Evolutionary conservation across 2,797 vertebrate genomes (phyloP), one percentile per base, ranked within the genome.

Genomic region (Ataeniobius toweri): DNA sequence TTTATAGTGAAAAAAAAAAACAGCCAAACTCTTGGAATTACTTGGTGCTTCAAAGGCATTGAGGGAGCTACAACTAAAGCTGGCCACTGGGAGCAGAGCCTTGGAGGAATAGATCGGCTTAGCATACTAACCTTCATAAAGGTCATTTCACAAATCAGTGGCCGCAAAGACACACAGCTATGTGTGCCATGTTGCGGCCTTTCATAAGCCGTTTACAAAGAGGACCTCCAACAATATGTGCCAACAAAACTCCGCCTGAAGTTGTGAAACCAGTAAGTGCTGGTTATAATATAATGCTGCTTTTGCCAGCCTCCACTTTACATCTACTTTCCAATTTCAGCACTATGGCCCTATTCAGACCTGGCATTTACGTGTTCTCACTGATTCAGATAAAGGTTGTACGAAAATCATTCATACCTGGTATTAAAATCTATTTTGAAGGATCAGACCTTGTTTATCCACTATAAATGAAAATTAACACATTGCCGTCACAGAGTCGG

Each of bases 51-150:
- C 63, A 70, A 39, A 10, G 36, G 76, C 31, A 72, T 83, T 73
- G 74, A 82, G 71, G 80, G 12, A 72, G 51, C 28, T 70, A 44
- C 73, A 14, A 65, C 31, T 20, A n/a, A 55, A 31, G 56, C 13
- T 70, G 68, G 48, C 75, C 20, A 20, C 20, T 51, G 72, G 44
- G 53, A 63, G 61, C 74, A 73, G 24, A 86, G 55, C 69, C 46
- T 55, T 55, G 68, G 48, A 84, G 53, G 28, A 85, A 65, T 26
- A 51, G 48, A 16, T 22, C 31, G 14, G 12, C 56, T 65, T n/a
- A 80, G 50, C 53, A 68, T 75, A 75, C 63, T 63, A 71, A 78
- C 73, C 28, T 58, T 68, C 24, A 77, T 56, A 80, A 67, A 48
- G 59, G 6, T n/a, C 36, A 67, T 67, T 67, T 39, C 6, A 41